Evolutionary conservation across 1,140 invertebrate genomes (phyloP), one percentile per base, ranked within the genome.

Genomic region (Arctopsyche grandis): DNA sequence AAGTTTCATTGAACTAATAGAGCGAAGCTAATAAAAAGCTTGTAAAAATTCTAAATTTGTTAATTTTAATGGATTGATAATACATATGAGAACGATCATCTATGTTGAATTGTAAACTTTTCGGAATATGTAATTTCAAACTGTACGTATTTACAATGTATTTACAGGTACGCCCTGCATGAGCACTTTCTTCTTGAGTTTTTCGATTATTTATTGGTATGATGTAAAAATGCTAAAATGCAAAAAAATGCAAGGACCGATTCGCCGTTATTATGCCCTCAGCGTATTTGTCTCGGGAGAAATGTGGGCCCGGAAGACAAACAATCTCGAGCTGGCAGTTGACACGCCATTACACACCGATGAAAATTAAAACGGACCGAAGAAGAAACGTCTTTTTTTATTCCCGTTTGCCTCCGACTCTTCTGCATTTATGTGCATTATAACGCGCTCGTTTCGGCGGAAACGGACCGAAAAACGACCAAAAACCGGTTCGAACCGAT

Each of bases 281-380:
- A 38, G 19, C 75, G 75, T 69, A 56, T 69, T 21, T 29, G 16
- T 58, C 10, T 22, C 22, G 12, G 16, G 19, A 48, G 58, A 24
- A 56, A 46, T 19, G 56, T 38, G 24, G 76, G 16, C 21, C 69
- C 26, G 48, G 48, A 58, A 60, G 69, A 73, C 26, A 10, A 58
- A 48, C 24, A 56, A 52, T 78, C 66, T 21, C 26, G 26, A 26
- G 16, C 7, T n/a, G 69, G 12, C 77, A 60, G 12, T 48, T 70
- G 77, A 71, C 77, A 78, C 66, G 77, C 66, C 77, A 73, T 70
- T 78, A 60, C 77, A 58, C 44, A 70, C 21, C 16, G 52, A 70
- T 73, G 66, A 78, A 78, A 78, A 78, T 78, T 78, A 78, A 78
- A 78, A 71, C 66, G 21, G 77, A 52, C 66, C 29, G 29, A 38